Percentiles rank a stretch among this genome's conserved stretches.
Evolutionary conservation across 1,140 invertebrate genomes (phyloP).

Genomic region (Drosophila sucinea): DNA sequence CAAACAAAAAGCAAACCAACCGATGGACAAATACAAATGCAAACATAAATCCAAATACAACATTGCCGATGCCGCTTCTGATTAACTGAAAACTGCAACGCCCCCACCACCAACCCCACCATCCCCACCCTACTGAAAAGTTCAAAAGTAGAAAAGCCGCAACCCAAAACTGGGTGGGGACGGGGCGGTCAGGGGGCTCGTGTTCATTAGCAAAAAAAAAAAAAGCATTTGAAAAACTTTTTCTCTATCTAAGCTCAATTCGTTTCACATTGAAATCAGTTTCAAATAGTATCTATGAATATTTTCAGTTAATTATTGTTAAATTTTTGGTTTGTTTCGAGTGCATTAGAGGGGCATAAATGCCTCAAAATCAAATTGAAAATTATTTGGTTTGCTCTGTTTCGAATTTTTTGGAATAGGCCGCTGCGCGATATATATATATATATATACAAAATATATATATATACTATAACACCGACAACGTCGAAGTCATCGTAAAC

Average conservation of each 20-base stretch:
- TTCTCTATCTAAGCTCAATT: neutral
- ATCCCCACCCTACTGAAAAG: constrained; percentile 29
- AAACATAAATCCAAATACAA: constrained; percentile 4
- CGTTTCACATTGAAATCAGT: neutral
- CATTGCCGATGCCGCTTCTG: neutral
- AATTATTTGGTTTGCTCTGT: constrained; percentile 14
- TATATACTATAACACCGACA: constrained; percentile 30
- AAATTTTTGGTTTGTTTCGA: constrained; percentile 4
- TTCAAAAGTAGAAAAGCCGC: constrained; percentile 72
- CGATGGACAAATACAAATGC: constrained; percentile 40
- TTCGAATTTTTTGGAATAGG: constrained; percentile 63
- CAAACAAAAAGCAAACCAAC: constrained; percentile 48
- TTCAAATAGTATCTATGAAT: constrained; percentile 1
- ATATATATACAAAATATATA: neutral
- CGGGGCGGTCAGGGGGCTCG: constrained; percentile 17
- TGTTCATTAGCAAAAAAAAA: constrained; percentile 39
- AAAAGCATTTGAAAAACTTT: neutral
- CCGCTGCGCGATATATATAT: constrained; percentile 23
- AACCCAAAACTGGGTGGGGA: neutral
- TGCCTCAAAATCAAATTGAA: neutral
- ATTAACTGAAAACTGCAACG: constrained; percentile 10
- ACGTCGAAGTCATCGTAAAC: constrained; percentile 57
- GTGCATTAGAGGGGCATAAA: no score
- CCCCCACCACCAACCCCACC: constrained; percentile 19
- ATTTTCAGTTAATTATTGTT: neutral